Percentiles rank a stretch among this genome's conserved stretches.
Evolutionary conservation across 2,888 invertebrate species (phyloP).

Genomic region (Halictus ligatus): DNA sequence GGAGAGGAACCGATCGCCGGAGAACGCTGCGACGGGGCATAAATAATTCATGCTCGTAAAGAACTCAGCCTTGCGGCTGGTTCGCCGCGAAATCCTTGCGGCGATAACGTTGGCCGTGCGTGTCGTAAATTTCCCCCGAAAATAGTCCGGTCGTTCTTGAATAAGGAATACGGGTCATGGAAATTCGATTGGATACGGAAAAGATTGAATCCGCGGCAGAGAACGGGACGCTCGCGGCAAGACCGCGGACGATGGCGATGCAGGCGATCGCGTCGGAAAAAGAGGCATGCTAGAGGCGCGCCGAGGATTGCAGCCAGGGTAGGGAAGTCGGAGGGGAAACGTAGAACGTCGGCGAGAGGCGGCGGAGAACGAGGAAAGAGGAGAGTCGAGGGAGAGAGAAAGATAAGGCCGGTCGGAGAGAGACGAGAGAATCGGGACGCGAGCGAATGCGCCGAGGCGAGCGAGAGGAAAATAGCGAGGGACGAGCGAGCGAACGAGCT

Average conservation of each 20-base stretch:
- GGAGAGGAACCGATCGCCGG: slow-evolving; percentile 29
- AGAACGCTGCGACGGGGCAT: slow-evolving; percentile 43
- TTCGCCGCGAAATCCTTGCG: slow-evolving; percentile 28
- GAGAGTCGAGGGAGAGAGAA: slow-evolving; percentile 51
- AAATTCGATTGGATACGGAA: slow-evolving; percentile 39
- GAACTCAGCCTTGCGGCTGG: slow-evolving; percentile 41
- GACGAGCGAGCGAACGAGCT: slow-evolving; percentile 32
- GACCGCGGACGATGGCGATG: slow-evolving; percentile 8
- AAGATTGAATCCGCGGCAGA: slow-evolving; percentile 19
- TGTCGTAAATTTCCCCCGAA: slow-evolving; percentile 38
- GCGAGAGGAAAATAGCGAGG: slow-evolving; percentile 37
- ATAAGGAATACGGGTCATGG: slow-evolving; percentile 38
- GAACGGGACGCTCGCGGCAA: slow-evolving; percentile 18
- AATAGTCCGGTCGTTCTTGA: slow-evolving; percentile 19
- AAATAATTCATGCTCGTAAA: slow-evolving; percentile 56
- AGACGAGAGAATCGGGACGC: slow-evolving; percentile 43
- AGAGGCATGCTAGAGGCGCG: slow-evolving; percentile 39
- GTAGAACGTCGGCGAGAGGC: slow-evolving; percentile 28
- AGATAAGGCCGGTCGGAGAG: slow-evolving; percentile 30
- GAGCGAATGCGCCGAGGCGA: slow-evolving; percentile 44
- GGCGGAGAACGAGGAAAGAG: slow-evolving; percentile 35
- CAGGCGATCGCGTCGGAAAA: slow-evolving; percentile 50
- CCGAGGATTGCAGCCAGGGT: slow-evolving; percentile 9
- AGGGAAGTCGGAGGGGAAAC: slow-evolving; percentile 36
- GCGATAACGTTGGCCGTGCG: slow-evolving; percentile 32